Evolutionary conservation across 2,113 vertebrate species (phyloP).

Genomic region (Ivindomyrus marchei): DNA sequence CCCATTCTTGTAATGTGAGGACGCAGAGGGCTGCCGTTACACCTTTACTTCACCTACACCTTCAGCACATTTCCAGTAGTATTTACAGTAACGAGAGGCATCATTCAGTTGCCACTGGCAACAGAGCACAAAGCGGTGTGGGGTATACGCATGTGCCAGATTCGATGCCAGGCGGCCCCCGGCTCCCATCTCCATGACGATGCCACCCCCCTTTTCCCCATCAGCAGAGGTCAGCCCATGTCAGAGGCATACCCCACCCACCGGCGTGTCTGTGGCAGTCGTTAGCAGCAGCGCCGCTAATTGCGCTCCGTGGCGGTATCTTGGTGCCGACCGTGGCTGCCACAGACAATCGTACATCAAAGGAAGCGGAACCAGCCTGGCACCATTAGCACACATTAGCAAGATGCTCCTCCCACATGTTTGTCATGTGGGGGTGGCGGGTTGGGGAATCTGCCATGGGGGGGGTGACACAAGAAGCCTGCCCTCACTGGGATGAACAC

Average conservation of each 20-base stretch:
- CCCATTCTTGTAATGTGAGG: too few relatives aligned
- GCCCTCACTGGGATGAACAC: too few relatives aligned
- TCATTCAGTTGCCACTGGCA: not conserved
- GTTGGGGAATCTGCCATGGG: too few relatives aligned
- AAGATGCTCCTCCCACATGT: too few relatives aligned
- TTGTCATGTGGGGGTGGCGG: not conserved
- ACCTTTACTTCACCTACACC: not conserved
- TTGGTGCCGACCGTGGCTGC: not conserved
- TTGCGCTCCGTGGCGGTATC: not conserved
- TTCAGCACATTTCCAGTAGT: not conserved
- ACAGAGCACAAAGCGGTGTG: not conserved
- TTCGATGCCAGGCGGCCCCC: not conserved
- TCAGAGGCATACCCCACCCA: not conserved
- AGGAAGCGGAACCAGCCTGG: not conserved
- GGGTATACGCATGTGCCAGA: not conserved
- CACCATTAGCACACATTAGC: not conserved
- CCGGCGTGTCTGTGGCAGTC: not conserved
- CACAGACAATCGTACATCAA: not conserved
- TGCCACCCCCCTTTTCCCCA: not conserved
- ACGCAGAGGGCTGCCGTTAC: not conserved
- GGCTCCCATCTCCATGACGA: not conserved
- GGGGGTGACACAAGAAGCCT: not conserved
- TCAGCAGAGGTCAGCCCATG: not conserved
- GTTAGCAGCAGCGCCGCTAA: not conserved
- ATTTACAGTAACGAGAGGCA: not conserved